Evolutionary conservation across 1,140 invertebrate species (phyloP), one percentile per base, ranked within the genome.

Genomic region (Subanguina moxae): DNA sequence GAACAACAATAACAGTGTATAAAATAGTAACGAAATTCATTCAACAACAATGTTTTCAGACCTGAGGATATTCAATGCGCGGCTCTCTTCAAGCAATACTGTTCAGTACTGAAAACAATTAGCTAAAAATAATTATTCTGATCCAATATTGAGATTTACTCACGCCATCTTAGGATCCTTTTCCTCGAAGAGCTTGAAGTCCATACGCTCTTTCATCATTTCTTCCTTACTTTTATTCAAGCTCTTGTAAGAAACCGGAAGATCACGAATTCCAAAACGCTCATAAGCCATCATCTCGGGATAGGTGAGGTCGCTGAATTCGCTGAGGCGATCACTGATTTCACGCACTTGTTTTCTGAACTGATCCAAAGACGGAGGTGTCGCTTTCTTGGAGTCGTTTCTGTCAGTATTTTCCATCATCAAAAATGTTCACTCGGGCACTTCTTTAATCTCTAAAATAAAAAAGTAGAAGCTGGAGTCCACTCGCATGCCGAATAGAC

Each of bases 241-340:
- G 32, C 3, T 38, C 32, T 38, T 38, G 32, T 38, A 38, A 7
- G 48, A 7, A 3, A 52, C 15, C 23, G 48, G 48, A 8, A 52
- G 8, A 25, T 52, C 48, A 52, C 48, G 48, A 52, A 52, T 52
- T 52, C 48, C 48, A 52, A 52, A 52, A 15, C 23, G n/a, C 48
- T 52, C 23, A 21, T 52, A 8, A 52, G 48, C 48, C n/a, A 21
- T 38, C 32, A 38, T 38, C 11, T 38, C 32, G 3, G 32, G 32
- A 38, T 38, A 38, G 32, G 32, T 38, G 11, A 38, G 32, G 11
- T 38, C 32, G 32, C 32, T 38, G 32, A 38, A 38, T 38, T 38
- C 32, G 11, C 32, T 38, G 11, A 38, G 32, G 32, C 32, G 32
- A 38, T 38, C 32, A 38, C 32, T 38, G 32, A 38, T 38, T 38